Base-by-base conservation (phyloP, 2,113 vertebrate species). In the Electrona antarctica region DNA sequence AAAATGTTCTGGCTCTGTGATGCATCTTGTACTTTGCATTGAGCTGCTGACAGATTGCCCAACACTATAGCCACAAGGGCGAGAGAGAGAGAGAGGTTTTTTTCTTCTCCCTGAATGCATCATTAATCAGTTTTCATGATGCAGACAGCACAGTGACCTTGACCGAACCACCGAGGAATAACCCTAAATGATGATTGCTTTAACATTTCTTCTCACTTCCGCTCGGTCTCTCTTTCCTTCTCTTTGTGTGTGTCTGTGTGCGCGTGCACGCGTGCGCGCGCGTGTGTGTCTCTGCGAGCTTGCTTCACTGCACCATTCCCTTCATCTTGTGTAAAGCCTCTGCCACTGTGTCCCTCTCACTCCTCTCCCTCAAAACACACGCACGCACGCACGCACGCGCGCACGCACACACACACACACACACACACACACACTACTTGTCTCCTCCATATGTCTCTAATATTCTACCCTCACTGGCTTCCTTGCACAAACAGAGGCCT, bases 121-220 rank as follows among this genome's bases (percentile, higher is more conserved):
- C 81, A 82, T 92, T 87, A 85, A 81, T 91, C 83, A 88, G 69
- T 82, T 82, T 86, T 86, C 64, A 80, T 76, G 80, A 82, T 78
- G 71, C 78, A 69, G 68, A 78, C 69, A 67, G 79, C 28, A 62
- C 66, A 56, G 61, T 90, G 81, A 89, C 87, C 90, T 84, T 77
- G 65, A 63, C 61, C 63, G 14, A 85, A 70, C 69, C 56, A 66
- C 82, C 61, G 65, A 82, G 78, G 84, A 90, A 86, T 83, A 66
- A 75, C 68, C 69, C 74, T 64, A 83, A 86, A 93, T 89, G 90
- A 87, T 92, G 88, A 93, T 91, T 83, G 73, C 85, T 92, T 93
- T 92, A 85, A 76, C 91, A 90, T 90, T 75, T 87, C 69, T 76
- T 73, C 57, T 78, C 62, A 67, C 84, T 89, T 92, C 86, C 84